Evolutionary conservation across 2,888 invertebrate genomes (phyloP).

Genomic region (Scelioninae gen. 2): DNA sequence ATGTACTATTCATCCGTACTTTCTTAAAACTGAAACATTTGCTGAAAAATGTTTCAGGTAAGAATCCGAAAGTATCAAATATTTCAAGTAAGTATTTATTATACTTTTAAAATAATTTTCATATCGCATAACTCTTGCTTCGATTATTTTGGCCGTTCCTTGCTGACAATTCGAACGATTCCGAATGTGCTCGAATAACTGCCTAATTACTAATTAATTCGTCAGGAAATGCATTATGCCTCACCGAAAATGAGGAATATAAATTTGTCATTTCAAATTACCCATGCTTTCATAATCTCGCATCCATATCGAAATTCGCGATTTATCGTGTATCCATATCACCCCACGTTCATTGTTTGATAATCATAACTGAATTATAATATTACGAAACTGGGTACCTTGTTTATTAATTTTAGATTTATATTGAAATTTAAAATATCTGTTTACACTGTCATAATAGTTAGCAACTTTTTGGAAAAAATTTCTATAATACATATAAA

Average conservation of each 20-base stretch:
- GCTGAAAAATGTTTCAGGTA: no score
- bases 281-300: slow-evolving; percentile 12
- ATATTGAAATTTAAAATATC: not conserved
- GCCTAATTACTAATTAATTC: slow-evolving; percentile 30
- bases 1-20: no score
- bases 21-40: no score
- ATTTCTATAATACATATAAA: no score
- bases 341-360: slow-evolving; percentile 1
- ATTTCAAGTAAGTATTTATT: no score
- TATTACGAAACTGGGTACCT: not conserved
- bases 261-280: slow-evolving; percentile 21
- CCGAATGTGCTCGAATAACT: slow-evolving; percentile 7
- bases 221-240: slow-evolving; percentile 3
- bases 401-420: not conserved
- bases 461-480: no score
- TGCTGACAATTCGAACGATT: slow-evolving; percentile 1
- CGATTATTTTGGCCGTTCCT: not conserved
- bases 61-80: no score
- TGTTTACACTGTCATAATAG: no score
- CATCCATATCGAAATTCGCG: slow-evolving; percentile 4
- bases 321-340: slow-evolving; percentile 9
- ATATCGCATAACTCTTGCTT: not conserved
- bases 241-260: slow-evolving; percentile 9
- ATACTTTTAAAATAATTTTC: no score
- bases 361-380: slow-evolving; percentile 2